Evolutionary conservation across 2,888 invertebrate genomes (phyloP).

Genomic region (Polia nebulosa): DNA sequence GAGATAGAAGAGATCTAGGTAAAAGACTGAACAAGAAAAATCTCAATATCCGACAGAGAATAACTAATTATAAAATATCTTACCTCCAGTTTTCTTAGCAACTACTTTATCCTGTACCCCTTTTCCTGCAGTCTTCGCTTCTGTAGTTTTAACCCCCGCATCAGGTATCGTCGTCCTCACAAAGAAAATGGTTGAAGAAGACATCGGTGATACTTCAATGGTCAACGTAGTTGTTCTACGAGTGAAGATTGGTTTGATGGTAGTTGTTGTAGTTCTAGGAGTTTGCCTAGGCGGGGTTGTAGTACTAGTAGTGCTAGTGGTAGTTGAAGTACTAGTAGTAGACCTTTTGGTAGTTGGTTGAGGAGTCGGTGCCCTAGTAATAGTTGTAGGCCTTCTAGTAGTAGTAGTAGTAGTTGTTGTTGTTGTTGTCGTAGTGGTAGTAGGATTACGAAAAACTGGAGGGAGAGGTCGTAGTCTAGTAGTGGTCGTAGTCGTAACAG

Average conservation of each 20-base stretch:
- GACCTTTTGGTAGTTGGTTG: slow-evolving; percentile 12
- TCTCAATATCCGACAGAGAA: not conserved
- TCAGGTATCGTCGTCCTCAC: slow-evolving; percentile 29
- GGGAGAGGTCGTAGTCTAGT: not conserved
- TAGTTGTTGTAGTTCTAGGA: slow-evolving; percentile 38
- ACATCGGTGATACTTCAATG: slow-evolving; percentile 21
- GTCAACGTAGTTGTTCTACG: slow-evolving; percentile 40
- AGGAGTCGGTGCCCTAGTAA: not conserved
- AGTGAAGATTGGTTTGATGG: slow-evolving; percentile 21
- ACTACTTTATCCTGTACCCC: not conserved
- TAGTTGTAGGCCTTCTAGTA: slow-evolving; percentile 31
- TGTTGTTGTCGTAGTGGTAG: slow-evolving; percentile 40
- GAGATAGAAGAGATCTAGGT: not conserved
- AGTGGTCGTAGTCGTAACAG: slow-evolving; percentile 28
- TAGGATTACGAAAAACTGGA: not conserved
- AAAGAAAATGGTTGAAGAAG: slow-evolving; percentile 22
- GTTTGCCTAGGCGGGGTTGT: slow-evolving; percentile 39
- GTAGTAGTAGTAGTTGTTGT: slow-evolving; percentile 36
- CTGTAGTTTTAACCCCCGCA: slow-evolving; percentile 23
- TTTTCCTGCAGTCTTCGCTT: not conserved
- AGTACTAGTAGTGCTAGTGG: slow-evolving; percentile 25
- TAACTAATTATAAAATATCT: not conserved
- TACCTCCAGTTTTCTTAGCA: slow-evolving; percentile 46
- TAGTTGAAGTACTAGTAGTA: not conserved
- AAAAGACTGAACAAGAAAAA: not conserved